Conservation (phyloP, 2,797 vertebrate species). For the Silurus lanzhouensis region DNA sequence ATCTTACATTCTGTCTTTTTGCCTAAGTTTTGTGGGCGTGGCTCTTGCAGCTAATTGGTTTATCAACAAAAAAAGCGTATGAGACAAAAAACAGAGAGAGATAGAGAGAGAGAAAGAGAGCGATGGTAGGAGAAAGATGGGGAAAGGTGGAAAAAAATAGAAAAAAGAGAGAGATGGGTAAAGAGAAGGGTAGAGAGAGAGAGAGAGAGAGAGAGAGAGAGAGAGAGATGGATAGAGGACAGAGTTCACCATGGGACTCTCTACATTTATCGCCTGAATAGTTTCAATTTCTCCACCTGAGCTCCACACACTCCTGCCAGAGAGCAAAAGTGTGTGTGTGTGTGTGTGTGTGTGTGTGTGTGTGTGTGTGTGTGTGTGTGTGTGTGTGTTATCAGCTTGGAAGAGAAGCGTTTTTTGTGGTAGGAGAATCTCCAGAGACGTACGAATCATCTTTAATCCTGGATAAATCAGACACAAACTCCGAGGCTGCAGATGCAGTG, state of each 20-base stretch:
- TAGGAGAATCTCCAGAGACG: background rate
- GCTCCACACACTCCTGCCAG: constrained; percentile 19
- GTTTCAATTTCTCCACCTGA: constrained; percentile 53
- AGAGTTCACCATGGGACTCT: constrained; percentile 30
- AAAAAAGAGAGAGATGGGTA: background rate
- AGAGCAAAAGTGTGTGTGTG: background rate
- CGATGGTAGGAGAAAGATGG: background rate
- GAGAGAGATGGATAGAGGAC: background rate
- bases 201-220: background rate
- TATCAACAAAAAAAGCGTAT: no score
- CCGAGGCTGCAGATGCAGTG: background rate
- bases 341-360: constrained; percentile 25
- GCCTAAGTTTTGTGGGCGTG: background rate
- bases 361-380: constrained; percentile 17
- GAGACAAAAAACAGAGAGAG: background rate
- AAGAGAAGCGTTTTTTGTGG: background rate
- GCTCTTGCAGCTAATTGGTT: no score
- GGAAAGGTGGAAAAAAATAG: background rate
- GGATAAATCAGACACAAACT: background rate
- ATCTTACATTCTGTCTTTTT: background rate
- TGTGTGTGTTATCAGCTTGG: constrained; percentile 6
- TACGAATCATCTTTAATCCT: background rate
- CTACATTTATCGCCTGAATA: constrained; percentile 40
- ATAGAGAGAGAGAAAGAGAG: background rate
- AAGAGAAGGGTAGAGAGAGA: background rate